Conservation (phyloP, 2,797 vertebrate genomes). For the Melanotaenia boesemani region DNA sequence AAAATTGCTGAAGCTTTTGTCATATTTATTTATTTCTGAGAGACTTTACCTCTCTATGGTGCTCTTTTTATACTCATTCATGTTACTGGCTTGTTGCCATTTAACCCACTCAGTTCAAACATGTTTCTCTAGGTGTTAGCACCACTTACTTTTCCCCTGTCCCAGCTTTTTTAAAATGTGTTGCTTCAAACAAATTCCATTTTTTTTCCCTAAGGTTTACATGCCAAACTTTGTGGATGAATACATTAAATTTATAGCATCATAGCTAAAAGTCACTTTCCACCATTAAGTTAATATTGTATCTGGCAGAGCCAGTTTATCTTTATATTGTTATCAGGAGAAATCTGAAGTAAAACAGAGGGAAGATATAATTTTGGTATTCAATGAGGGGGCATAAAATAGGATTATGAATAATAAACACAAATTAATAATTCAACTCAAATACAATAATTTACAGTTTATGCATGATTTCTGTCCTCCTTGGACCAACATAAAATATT, state of each 20-base stretch:
- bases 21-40: too few relatives aligned
- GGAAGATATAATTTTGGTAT: constrained; percentile 1
- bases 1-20: too few relatives aligned
- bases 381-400: constrained; percentile 3
- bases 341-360: background rate
- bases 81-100: too few relatives aligned
- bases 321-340: constrained; percentile 9
- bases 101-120: too few relatives aligned
- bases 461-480: constrained; percentile 3
- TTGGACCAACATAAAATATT: constrained; percentile 29
- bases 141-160: too few relatives aligned
- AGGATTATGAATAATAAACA: constrained; percentile 1
- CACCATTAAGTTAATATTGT: constrained; percentile 10
- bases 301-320: constrained; percentile 2
- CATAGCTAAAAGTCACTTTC: background rate
- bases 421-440: constrained; percentile 25
- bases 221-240: background rate
- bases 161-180: too few relatives aligned
- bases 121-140: too few relatives aligned
- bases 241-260: background rate
- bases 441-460: constrained; percentile 5
- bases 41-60: too few relatives aligned
- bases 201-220: too few relatives aligned
- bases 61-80: too few relatives aligned
- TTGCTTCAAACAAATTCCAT: too few relatives aligned